Evolutionary conservation across 2,113 vertebrate genomes (phyloP), one percentile per base, ranked within the genome.

Genomic region (Myxocyprinus asiaticus): DNA sequence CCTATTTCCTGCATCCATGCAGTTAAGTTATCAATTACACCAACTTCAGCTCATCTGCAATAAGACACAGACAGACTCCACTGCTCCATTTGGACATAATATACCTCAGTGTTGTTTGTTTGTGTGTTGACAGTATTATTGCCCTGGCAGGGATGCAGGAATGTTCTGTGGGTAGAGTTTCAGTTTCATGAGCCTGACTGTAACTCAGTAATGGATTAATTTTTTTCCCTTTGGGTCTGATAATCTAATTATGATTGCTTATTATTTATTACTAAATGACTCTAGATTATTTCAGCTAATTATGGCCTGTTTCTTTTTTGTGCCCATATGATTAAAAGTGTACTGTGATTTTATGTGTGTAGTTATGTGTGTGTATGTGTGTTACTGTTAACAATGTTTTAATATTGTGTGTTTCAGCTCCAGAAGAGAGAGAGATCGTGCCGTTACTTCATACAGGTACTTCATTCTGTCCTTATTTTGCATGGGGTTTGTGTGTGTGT

Each of bases 401-500:
- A 15, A 47, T 50, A 14, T 47, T 74, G 63, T 76, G 22, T 78
- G 22, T 81, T 85, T 80, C 78, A 85, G 84, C 84, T 85, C n/a
- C 84, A 85, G 66, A 85, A 82, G 81, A 80, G 84, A 72, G 84
- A 85, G 45, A 63, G 81, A 2, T 82, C 84, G 0, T 85, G 84
- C 69, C 77, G 84, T 11, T 80, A 77, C 73, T 85, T 85, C 67
- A 74, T 85, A 74, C 84, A 85, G 84, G 84, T 85, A 78, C 9
- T 22, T 43, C 9, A 43, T 14, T 11, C 15, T 56, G 4, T 33
- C 22, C 22, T 33, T 33, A 33, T 33, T 33, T 33, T 33, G 22
- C 22, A 33, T 11, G 4, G 48, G 45, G 43, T 5, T 0, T 11
- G 8, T 44, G 48, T 70, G 4, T 58, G 61, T 73, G 61, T 58